Conservation (phyloP, 2,797 vertebrate species). For the Paedocypris micromegethes region DNA sequence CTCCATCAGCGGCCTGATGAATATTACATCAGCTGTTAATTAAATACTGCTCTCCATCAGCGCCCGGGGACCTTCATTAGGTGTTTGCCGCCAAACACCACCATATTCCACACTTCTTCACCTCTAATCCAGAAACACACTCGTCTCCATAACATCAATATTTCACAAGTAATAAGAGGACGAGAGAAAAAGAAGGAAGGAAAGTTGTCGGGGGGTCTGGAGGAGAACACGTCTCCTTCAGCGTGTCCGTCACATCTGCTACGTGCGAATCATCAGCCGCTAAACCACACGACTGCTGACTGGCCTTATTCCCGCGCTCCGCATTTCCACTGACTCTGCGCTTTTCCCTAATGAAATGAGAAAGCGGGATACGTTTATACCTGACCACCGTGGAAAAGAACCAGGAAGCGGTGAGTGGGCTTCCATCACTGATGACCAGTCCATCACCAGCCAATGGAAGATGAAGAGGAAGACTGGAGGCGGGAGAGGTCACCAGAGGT, state of each 20-base stretch:
- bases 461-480: background rate
- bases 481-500: slow-evolving; percentile 6
- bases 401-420: too few species aligned
- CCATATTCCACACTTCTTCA: slow-evolving; percentile 53
- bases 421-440: too few species aligned
- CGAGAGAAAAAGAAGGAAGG: slow-evolving; percentile 41
- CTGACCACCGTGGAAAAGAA: background rate
- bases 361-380: background rate
- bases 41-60: slow-evolving; percentile 73
- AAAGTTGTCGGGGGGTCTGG: slow-evolving; percentile 37
- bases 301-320: background rate
- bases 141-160: slow-evolving; percentile 67
- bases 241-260: slow-evolving; percentile 30
- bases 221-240: slow-evolving; percentile 41
- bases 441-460: too few species aligned
- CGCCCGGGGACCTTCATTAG: slow-evolving; percentile 72
- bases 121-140: slow-evolving; percentile 67
- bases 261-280: background rate
- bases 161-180: slow-evolving; percentile 69
- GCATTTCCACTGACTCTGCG: slow-evolving; percentile 8
- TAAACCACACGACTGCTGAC: slow-evolving; percentile 5
- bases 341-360: slow-evolving; percentile 6
- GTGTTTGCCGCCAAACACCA: slow-evolving; percentile 72
- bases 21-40: slow-evolving; percentile 77
- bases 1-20: slow-evolving; percentile 62